A percentile compares a stretch with the other conserved stretches of the same genome.
phyloP scores from a whole-genome alignment of 2,113 vertebrate genomes.

The Ageneiosus marmoratus region DNA sequence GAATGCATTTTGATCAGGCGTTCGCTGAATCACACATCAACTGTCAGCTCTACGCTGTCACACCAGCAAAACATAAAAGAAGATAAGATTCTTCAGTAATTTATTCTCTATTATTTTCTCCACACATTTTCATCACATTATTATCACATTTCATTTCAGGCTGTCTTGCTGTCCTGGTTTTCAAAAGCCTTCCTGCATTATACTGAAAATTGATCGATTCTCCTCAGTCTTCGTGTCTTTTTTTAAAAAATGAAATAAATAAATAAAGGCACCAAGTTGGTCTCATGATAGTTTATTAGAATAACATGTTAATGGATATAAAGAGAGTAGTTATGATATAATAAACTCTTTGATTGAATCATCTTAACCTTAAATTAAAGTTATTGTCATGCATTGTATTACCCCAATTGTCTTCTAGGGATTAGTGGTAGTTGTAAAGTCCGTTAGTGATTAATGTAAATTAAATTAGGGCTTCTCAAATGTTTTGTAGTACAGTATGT shows the following conservation, averaged over 20 bases:
- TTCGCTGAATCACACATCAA: constrained; percentile 31
- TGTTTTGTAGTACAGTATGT: not conserved
- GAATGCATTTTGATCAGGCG: constrained; percentile 29
- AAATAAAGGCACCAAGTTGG: not conserved
- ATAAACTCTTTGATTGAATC: not conserved
- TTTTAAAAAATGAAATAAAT: too few relatives aligned
- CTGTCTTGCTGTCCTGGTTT: not conserved
- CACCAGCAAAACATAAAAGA: constrained; percentile 3
- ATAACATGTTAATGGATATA: not conserved
- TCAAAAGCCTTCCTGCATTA: not conserved
- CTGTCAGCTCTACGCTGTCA: constrained; percentile 12
- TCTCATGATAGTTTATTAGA: not conserved
- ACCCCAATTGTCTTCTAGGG: not conserved
- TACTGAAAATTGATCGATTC: not conserved
- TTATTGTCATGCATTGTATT: not conserved
- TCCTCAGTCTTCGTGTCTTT: not conserved
- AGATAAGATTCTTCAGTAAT: constrained; percentile 16
- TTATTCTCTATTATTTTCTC: constrained; percentile 27
- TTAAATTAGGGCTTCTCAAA: not conserved
- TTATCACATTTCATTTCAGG: not conserved
- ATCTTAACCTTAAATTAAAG: not conserved
- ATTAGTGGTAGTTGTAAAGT: not conserved
- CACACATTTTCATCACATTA: not conserved
- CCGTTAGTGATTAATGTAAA: not conserved
- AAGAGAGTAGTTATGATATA: not conserved